Conservation (phyloP, 2,113 vertebrate genomes). For the Melanostigma gelatinosum region DNA sequence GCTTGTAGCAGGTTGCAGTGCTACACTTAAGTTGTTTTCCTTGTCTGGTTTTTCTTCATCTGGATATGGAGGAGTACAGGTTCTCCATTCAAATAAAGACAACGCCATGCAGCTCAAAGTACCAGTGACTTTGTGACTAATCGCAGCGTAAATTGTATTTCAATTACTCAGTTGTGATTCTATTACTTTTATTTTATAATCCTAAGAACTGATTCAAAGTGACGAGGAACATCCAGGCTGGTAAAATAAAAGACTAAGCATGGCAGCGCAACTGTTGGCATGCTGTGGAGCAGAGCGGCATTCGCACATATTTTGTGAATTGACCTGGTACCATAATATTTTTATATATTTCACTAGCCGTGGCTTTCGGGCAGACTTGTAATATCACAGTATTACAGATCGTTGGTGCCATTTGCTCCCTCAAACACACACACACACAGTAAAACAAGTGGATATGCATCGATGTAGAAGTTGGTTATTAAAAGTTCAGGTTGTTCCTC, state of each 20-base stretch:
- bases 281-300: conserved; percentile 4
- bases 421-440: not conserved
- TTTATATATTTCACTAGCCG: not conserved
- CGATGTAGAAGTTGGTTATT: not conserved
- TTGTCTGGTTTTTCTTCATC: not conserved
- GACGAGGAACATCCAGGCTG: not conserved
- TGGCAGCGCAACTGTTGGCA: not conserved
- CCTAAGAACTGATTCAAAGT: conserved; percentile 8
- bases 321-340: not conserved
- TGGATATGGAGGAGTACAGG: not conserved
- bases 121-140: not conserved
- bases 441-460: not conserved
- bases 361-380: not conserved
- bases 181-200: not conserved
- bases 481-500: not conserved
- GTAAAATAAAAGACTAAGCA: not conserved
- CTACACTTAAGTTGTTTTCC: not conserved
- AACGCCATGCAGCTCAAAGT: not conserved
- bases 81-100: not conserved
- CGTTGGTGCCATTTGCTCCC: not conserved
- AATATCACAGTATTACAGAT: not conserved
- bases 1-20: not conserved
- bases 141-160: not conserved
- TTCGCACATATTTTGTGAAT: not conserved
- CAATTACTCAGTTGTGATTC: not conserved